phyloP scores from a whole-genome alignment of 1,140 invertebrate genomes.

The Cepaea nemoralis region DNA sequence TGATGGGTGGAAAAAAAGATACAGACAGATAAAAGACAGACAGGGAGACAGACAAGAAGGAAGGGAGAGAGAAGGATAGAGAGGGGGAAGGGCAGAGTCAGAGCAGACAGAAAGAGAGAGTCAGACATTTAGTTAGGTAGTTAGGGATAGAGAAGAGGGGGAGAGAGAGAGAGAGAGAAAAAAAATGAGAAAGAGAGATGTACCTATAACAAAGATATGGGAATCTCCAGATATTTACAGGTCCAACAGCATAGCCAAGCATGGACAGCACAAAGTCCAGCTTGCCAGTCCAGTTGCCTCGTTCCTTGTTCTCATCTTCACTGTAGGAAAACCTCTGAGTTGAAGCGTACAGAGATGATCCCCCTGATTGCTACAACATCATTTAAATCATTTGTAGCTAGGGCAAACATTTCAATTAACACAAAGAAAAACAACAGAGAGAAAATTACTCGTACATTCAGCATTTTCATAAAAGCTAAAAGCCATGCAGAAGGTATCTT shows the following conservation, averaged over 20 bases:
- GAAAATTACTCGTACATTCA: no score
- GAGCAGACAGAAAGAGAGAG: no score
- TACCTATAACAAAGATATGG: constrained; percentile 94
- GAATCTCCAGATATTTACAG: constrained; percentile 95
- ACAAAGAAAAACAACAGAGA: neutral
- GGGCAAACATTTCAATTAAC: neutral
- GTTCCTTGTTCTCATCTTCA: constrained; percentile 71
- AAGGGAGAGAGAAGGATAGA: no score
- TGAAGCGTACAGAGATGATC: neutral
- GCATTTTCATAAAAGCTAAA: neutral
- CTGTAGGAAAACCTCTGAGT: constrained; percentile 30
- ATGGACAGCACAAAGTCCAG: constrained; percentile 74
- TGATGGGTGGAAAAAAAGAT: no score
- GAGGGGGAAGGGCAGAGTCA: no score
- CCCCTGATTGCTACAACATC: neutral
- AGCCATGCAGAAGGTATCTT: no score
- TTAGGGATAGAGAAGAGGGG: no score
- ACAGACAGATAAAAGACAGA: no score
- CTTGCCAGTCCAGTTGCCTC: constrained; percentile 75
- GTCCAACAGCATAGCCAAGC: constrained; percentile 74
- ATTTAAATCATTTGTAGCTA: neutral
- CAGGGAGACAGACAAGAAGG: no score
- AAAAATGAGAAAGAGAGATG: neutral
- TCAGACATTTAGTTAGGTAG: no score
- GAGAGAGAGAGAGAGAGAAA: no score